These are phyloP conservation scores for Semaprochilodus insignis DNA, from an alignment of 2,797 vertebrate genomes.

Conservation along the genomic window DNA sequence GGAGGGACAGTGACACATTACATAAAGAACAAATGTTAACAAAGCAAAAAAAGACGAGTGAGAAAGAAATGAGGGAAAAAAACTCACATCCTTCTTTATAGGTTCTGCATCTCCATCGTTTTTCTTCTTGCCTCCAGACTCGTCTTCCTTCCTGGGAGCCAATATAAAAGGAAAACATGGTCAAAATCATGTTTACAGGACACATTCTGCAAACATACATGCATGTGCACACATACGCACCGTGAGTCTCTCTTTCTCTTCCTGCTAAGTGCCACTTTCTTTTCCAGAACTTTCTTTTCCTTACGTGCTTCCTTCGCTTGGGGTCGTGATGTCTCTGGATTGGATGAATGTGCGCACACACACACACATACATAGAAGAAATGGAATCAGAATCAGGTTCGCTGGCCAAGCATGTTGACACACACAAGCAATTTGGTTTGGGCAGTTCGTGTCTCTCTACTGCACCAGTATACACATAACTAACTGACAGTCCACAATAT, in stretches of 20 bases:
- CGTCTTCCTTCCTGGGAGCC: conserved; percentile 80
- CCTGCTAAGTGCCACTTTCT: conserved; percentile 95
- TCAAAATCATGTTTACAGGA: background rate
- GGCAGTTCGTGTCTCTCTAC: too few species aligned
- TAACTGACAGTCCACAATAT: too few species aligned
- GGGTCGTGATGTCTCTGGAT: conserved; percentile 66
- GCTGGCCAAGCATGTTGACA: too few species aligned
- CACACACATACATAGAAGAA: too few species aligned
- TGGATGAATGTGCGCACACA: conserved; percentile 59
- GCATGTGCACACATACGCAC: conserved; percentile 67
- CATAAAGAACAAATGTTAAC: background rate
- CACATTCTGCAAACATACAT: background rate
- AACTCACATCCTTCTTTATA: conserved; percentile 81
- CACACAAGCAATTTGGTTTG: too few species aligned
- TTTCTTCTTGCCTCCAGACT: conserved; percentile 84
- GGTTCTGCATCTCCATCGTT: conserved; percentile 82
- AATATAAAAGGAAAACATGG: conserved; percentile 46
- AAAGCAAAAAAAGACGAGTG: background rate
- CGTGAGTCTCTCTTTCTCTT: conserved; percentile 91
- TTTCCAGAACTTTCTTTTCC: conserved; percentile 95
- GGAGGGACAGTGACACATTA: conserved; percentile 60
- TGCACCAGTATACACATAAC: too few species aligned
- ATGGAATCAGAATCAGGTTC: too few species aligned
- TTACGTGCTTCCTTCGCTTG: conserved; percentile 94
- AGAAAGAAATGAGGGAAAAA: background rate